A percentile compares a stretch with the other conserved stretches of the same genome.
These are phyloP conservation scores for Dolichallabes microphthalmus DNA, from an alignment of 2,113 vertebrate genomes.

Conservation along the genomic window DNA sequence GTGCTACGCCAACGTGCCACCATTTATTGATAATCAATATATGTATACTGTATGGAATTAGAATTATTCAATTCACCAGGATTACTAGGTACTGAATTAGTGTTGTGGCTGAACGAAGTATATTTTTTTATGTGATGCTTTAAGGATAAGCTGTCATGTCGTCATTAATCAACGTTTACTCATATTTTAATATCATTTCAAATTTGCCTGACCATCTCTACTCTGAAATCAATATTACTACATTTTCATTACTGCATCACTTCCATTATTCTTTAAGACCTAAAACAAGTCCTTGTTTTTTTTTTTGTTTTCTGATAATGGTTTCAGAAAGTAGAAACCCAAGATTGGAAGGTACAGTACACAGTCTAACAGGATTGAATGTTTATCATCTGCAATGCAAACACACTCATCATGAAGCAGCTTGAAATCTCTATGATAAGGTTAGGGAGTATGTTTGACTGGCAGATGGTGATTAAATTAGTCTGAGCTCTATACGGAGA, in stretches of 20 bases:
- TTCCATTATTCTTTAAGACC: neutral
- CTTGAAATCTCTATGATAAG: neutral
- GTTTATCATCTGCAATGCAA: conserved; percentile 13
- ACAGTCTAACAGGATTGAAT: neutral
- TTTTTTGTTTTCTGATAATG: neutral
- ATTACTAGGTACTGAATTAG: too few relatives aligned
- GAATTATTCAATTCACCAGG: too few relatives aligned
- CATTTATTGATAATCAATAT: too few relatives aligned
- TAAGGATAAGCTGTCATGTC: neutral
- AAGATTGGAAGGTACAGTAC: conserved; percentile 6
- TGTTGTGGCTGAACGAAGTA: neutral
- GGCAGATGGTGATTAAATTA: conserved; percentile 35
- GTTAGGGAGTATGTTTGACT: conserved; percentile 12
- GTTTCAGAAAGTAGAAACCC: conserved; percentile 6
- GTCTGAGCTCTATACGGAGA: conserved; percentile 58
- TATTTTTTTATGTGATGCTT: neutral
- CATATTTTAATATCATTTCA: neutral
- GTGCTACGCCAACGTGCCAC: too few relatives aligned
- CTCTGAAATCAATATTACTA: neutral
- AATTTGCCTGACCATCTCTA: neutral
- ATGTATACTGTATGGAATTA: too few relatives aligned
- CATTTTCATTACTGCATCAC: neutral
- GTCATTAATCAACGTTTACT: neutral
- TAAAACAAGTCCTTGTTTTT: neutral
- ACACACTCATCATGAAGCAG: neutral